Base-by-base conservation (phyloP, 2,113 vertebrate genomes). In the Atractosteus spatula region DNA sequence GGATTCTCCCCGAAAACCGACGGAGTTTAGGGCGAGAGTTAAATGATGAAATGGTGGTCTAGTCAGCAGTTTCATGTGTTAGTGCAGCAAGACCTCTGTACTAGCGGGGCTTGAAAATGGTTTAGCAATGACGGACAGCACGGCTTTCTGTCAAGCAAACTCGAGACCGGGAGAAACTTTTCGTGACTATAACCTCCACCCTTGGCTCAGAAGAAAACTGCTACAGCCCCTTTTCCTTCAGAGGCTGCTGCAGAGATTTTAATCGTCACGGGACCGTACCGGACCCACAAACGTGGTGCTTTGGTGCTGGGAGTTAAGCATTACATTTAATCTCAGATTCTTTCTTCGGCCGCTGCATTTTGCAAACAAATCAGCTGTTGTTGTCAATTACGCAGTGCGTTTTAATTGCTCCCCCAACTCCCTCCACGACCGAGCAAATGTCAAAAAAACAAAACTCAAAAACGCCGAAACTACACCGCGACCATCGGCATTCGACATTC, bases 291-390 rank as follows among this genome's bases (percentile, higher is more conserved):
- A 2, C 29, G 29, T 29, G 29, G 29, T 29, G 29, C 29, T 29
- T 29, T 29, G 1, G 29, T 29, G 29, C 29, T 29, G 29, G 29
- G 29, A 1, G 29, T 29, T 29, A 29, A 29, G 29, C 29, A 29
- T 29, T 29, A 29, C 29, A 29, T 29, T 29, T 29, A 29, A 29
- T 29, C 29, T 29, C 29, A 29, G 29, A 29, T 29, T 29, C 29
- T 29, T 29, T 29, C 29, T 29, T 29, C 29, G 29, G 29, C 29
- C 29, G 29, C 29, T 29, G 29, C 62, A 45, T 69, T 68, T 68
- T 51, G 67, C 59, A 56, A 56, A 69, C 47, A 69, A 57, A 62
- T 44, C 73, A 74, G 73, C 73, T 69, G 73, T 56, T 59, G 13
- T 51, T 64, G 73, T 69, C 73, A 70, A 51, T 74, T 69, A 68